Evolutionary conservation across 2,888 invertebrate species (phyloP).

Genomic region (Drosophila neotestacea): DNA sequence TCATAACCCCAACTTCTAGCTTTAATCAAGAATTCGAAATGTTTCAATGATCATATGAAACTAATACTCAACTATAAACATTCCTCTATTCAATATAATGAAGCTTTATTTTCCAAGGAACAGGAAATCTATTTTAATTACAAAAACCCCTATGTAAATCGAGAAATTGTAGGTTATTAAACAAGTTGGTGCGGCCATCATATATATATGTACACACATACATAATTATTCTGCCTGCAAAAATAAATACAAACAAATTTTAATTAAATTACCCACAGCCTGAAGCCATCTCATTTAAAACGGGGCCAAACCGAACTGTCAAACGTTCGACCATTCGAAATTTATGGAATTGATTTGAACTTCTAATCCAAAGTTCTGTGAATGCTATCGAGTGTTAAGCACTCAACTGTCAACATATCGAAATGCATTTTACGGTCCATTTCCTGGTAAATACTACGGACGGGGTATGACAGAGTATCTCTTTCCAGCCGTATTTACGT

Average conservation of each 20-base stretch:
- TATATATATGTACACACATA: too few relatives aligned
- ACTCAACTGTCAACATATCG: conserved; percentile 59
- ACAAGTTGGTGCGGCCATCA: neutral
- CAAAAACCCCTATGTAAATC: neutral
- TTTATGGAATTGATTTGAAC: conserved; percentile 35
- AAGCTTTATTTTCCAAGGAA: neutral
- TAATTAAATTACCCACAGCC: conserved; percentile 12
- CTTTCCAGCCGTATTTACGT: conserved; percentile 50
- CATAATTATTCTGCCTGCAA: conserved; percentile 2
- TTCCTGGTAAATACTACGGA: conserved; percentile 27
- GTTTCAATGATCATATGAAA: too few relatives aligned
- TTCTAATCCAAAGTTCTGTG: conserved; percentile 28
- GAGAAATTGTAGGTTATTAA: neutral
- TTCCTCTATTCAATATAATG: too few relatives aligned
- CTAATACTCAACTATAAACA: too few relatives aligned
- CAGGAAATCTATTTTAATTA: neutral
- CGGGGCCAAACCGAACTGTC: conserved; percentile 12
- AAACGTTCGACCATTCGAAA: conserved; percentile 6
- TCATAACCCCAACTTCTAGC: too few relatives aligned
- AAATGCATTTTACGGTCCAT: conserved; percentile 68
- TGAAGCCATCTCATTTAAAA: conserved; percentile 5
- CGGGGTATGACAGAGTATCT: conserved; percentile 11
- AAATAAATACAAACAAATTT: conserved; percentile 2
- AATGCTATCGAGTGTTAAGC: conserved; percentile 30
- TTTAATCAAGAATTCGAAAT: too few relatives aligned